Evolutionary conservation across 2,113 vertebrate genomes (phyloP).

Genomic region (Chloebia gouldiae): DNA sequence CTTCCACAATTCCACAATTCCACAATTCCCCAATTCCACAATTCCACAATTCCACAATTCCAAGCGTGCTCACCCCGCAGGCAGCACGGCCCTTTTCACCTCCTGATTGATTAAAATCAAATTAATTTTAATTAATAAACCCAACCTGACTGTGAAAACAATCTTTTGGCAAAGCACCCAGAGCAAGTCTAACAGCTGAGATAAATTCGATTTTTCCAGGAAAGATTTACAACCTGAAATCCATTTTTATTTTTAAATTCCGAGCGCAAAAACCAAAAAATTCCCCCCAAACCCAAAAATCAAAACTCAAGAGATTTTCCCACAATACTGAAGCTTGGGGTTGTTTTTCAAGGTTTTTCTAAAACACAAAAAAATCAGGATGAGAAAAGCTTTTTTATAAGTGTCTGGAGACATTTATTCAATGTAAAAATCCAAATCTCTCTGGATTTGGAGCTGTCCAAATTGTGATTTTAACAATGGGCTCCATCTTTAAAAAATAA

Average conservation of each 20-base stretch:
- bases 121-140: background rate
- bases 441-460: background rate
- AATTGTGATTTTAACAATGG: background rate
- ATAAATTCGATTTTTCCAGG: background rate
- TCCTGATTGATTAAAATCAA: background rate
- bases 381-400: background rate
- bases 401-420: background rate
- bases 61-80: background rate
- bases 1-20: no score
- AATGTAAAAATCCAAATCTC: background rate
- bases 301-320: background rate
- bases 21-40: no score
- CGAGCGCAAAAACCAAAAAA: background rate
- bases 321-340: background rate
- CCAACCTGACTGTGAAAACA: no score
- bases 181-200: background rate
- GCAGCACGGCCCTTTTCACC: background rate
- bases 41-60: accelerated
- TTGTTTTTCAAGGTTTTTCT: background rate
- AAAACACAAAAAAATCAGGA: background rate
- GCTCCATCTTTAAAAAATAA: background rate
- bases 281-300: background rate
- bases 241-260: accelerated
- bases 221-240: background rate
- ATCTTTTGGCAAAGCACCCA: background rate